phyloP scores from a whole-genome alignment of 2,797 vertebrate genomes.

The Propithecus deckenii region DNA sequence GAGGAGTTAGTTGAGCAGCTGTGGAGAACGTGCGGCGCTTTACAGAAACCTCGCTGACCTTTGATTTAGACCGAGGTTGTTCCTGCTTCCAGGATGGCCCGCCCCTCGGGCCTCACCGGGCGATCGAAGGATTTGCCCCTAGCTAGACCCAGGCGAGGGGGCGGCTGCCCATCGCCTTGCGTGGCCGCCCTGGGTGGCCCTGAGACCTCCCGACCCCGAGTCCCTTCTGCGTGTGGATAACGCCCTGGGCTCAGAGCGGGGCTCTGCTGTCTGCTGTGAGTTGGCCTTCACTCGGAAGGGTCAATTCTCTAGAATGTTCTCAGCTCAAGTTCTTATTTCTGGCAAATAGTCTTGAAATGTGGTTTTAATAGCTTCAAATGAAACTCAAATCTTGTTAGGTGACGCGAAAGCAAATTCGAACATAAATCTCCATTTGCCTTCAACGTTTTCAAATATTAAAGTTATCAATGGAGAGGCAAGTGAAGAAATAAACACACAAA shows the following conservation, averaged over 20 bases:
- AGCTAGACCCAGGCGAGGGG: accelerated
- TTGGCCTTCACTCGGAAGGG: not conserved
- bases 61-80: accelerated
- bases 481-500: slow-evolving; percentile 75
- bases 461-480: slow-evolving; percentile 49
- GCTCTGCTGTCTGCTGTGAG: accelerated
- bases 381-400: slow-evolving; percentile 69
- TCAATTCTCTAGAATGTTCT: slow-evolving; percentile 7
- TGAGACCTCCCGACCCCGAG: not conserved
- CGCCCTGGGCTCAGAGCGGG: accelerated
- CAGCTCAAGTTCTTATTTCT: slow-evolving; percentile 31
- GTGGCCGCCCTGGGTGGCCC: not conserved
- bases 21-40: accelerated
- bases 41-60: not conserved
- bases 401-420: slow-evolving; percentile 56
- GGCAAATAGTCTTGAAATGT: slow-evolving; percentile 68
- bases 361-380: slow-evolving; percentile 73
- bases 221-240: not conserved
- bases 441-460: slow-evolving; percentile 63
- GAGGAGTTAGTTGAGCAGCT: not conserved
- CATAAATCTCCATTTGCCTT: slow-evolving; percentile 67
- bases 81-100: accelerated
- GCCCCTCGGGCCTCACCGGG: accelerated
- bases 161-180: accelerated
- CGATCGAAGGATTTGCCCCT: not conserved